Percentiles rank a stretch among this genome's conserved stretches.
Evolutionary conservation across 23 tunicate genomes (phyloP).

Genomic region (Pegea sp.): DNA sequence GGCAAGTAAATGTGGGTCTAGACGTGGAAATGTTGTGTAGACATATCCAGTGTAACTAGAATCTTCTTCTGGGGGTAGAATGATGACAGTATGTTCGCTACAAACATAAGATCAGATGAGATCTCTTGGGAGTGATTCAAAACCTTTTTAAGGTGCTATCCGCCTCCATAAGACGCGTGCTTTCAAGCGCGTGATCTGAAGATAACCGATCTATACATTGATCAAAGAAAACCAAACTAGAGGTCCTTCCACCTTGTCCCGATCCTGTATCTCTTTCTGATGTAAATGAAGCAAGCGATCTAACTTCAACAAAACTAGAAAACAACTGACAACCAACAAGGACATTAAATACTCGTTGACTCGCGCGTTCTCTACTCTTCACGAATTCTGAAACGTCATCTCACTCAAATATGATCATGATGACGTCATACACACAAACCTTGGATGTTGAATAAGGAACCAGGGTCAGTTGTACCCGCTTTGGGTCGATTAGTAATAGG

Average conservation of each 20-base stretch:
- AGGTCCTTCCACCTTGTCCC: conserved; percentile 42
- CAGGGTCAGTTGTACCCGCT: conserved; percentile 66
- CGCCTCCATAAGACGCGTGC: conserved; percentile 39
- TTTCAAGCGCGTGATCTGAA: conserved; percentile 21
- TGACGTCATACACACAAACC: conserved; percentile 7
- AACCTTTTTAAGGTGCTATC: conserved; percentile 5
- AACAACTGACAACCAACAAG: conserved; percentile 56
- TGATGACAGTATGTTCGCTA: conserved; percentile 74
- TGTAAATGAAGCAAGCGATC: conserved; percentile 49
- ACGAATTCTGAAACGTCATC: conserved; percentile 51
- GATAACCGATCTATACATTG: conserved; percentile 76
- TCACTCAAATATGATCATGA: neutral
- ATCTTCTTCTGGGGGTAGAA: conserved; percentile 58
- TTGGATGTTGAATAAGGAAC: conserved; percentile 78
- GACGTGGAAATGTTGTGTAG: conserved; percentile 64
- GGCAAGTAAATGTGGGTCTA: conserved; percentile 42
- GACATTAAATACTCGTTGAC: conserved; percentile 37
- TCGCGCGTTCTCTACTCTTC: conserved; percentile 40
- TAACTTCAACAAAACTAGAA: conserved; percentile 55
- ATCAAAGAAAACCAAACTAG: conserved; percentile 85
- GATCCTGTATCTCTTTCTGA: conserved; percentile 2
- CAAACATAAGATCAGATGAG: neutral
- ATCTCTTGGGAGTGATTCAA: neutral
- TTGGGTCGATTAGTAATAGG: conserved; percentile 65
- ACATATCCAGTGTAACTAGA: conserved; percentile 18